Base-by-base conservation (phyloP, 2,113 vertebrate species). In the Neomonachus schauinslandi region DNA sequence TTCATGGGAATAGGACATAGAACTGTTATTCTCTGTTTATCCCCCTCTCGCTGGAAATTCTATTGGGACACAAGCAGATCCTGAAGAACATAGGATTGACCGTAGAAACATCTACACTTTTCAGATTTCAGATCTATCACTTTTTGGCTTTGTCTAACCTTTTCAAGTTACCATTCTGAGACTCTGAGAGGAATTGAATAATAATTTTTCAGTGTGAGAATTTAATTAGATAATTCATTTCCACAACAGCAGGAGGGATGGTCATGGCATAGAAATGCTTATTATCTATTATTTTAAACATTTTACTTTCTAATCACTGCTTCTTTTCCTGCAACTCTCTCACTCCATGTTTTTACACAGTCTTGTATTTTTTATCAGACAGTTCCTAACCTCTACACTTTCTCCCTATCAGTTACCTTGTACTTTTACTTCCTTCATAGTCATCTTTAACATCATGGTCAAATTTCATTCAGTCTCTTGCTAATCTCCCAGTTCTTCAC, bases 201-300 rank as follows among this genome's bases (percentile, higher is more conserved):
- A 61, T 74, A 72, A 71, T 77, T 63, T 22, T 92, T 94, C 90
- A 49, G 49, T 39, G 2, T 77, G 65, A 86, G 28, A 71, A 51
- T 95, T 71, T 91, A 93, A 67, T 74, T 74, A 74, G 12, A 74
- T 33, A 63, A 93, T 8, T 55, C 24, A 42, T 88, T 86, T 71
- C 5, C 15, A 69, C 51, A 90, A 2, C 2, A n/a, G 36, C 0
- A 42, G 1, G 10, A 83, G 4, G 7, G 19, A 72, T 12, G 10
- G 22, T 76, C 18, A 28, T 42, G 11, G 7, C 15, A 26, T 57
- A 65, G 4, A 72, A 59, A 1, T 77, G 11, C 26, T 89, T 71
- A 76, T 36, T 55, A 13, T 55, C 8, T 53, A 26, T 80, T 63
- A 42, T 42, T 95, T 85, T 57, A 72, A 59, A 16, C 1, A 46